Conservation (phyloP, 2,888 invertebrate genomes). For the Falcaria lacertinaria region DNA sequence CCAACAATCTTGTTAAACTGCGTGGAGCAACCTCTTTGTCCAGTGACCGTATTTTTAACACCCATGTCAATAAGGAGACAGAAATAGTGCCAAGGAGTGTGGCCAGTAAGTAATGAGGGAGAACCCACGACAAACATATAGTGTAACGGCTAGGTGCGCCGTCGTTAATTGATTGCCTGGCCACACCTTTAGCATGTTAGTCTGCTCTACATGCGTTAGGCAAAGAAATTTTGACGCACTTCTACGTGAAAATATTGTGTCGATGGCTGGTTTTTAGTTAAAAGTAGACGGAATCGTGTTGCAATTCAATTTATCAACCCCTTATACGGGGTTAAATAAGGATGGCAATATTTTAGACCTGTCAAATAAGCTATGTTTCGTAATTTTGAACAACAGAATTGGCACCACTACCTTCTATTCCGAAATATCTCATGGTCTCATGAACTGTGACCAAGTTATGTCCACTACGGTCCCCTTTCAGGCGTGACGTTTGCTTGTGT, state of each 20-base stretch:
- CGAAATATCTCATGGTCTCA: too few relatives aligned
- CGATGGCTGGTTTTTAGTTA: background rate
- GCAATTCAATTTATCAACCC: too few relatives aligned
- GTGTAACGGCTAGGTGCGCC: constrained; percentile 54
- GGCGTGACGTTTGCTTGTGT: too few relatives aligned
- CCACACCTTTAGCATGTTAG: constrained; percentile 35
- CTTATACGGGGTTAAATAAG: too few relatives aligned
- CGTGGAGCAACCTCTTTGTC: constrained; percentile 6
- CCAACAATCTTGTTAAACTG: background rate
- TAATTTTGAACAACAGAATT: too few relatives aligned
- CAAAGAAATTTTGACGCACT: constrained; percentile 24
- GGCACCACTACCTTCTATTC: too few relatives aligned
- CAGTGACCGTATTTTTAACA: constrained; percentile 23
- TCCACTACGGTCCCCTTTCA: too few relatives aligned
- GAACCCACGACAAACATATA: constrained; percentile 64
- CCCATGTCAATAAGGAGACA: constrained; percentile 36
- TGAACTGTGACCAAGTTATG: too few relatives aligned
- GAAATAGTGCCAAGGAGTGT: constrained; percentile 35
- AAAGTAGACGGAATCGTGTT: too few relatives aligned
- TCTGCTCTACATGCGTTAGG: constrained; percentile 23
- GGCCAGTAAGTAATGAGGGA: constrained; percentile 73
- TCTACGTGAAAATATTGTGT: background rate
- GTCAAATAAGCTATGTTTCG: too few relatives aligned
- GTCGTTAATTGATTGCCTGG: constrained; percentile 64
- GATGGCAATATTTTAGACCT: too few relatives aligned